Evolutionary conservation across 2,888 invertebrate species (phyloP).

Genomic region (Hirtodrosophila duncani): DNA sequence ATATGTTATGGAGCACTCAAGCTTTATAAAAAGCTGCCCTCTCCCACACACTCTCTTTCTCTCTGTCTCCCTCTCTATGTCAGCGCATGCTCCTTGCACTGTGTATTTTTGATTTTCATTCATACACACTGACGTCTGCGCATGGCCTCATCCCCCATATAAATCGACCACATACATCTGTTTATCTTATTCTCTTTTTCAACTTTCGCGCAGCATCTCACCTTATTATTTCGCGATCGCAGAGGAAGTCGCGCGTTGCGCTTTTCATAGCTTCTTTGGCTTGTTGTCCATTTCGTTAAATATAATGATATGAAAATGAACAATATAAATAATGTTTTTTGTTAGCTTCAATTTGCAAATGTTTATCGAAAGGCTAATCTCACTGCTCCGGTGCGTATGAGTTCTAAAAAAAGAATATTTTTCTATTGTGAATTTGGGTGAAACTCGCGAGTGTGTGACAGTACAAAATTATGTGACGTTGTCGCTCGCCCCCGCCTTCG

Average conservation of each 20-base stretch:
- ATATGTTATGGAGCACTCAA: too few relatives aligned
- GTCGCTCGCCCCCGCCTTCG: slow-evolving; percentile 3
- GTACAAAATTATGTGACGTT: slow-evolving; percentile 21
- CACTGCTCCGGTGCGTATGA: slow-evolving; percentile 30
- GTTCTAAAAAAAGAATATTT: slow-evolving; percentile 35
- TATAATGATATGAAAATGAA: too few relatives aligned
- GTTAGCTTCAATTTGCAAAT: slow-evolving; percentile 12
- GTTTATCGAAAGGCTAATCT: slow-evolving; percentile 14
- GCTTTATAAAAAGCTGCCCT: too few relatives aligned
- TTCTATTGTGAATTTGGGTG: slow-evolving; percentile 17
- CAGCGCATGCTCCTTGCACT: slow-evolving; percentile 47
- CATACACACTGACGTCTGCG: too few relatives aligned
- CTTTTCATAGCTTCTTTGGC: slow-evolving; percentile 11
- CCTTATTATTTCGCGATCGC: slow-evolving; percentile 23
- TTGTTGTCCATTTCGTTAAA: slow-evolving; percentile 1
- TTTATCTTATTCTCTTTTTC: slow-evolving; percentile 61
- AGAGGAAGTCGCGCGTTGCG: slow-evolving; percentile 31
- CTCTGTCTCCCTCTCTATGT: slow-evolving; percentile 1
- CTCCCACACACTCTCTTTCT: slow-evolving; percentile 1
- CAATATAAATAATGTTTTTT: slow-evolving; percentile 36
- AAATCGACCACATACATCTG: too few relatives aligned
- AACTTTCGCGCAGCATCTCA: slow-evolving; percentile 68
- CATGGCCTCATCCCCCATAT: too few relatives aligned
- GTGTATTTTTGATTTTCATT: too few relatives aligned
- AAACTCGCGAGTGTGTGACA: slow-evolving; percentile 25